phyloP scores from a whole-genome alignment of 2,113 vertebrate species.

The Crotalus viridis region DNA sequence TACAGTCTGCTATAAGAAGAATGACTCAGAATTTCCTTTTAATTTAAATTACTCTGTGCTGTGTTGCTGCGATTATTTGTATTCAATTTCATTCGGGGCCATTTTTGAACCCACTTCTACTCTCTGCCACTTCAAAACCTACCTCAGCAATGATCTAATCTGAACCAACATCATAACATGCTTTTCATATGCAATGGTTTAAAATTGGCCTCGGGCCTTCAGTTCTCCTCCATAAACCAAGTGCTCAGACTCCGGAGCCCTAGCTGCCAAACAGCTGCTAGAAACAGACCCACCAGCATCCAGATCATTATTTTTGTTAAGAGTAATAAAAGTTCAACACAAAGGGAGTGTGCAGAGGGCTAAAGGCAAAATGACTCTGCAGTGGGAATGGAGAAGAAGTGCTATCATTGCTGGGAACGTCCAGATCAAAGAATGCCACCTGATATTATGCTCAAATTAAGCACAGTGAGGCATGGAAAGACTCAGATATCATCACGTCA shows the following conservation, averaged over 20 bases:
- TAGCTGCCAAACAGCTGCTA: constrained; percentile 65
- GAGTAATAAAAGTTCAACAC: constrained; percentile 61
- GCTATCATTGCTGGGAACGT: neutral
- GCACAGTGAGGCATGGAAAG: neutral
- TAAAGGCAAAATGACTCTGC: constrained; percentile 46
- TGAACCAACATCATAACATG: constrained; percentile 62
- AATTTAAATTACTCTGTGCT: constrained; percentile 58
- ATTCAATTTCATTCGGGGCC: constrained; percentile 61
- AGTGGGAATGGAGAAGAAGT: neutral
- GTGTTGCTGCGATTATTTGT: constrained; percentile 60
- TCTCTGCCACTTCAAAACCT: neutral
- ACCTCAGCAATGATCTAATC: constrained; percentile 59
- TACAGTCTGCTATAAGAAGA: constrained; percentile 40
- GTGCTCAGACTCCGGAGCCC: constrained; percentile 35
- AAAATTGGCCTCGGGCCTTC: constrained; percentile 58
- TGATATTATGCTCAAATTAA: neutral
- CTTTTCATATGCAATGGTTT: constrained; percentile 64
- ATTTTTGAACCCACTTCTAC: constrained; percentile 31
- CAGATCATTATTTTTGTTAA: constrained; percentile 50
- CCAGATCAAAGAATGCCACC: constrained; percentile 2
- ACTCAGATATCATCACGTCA: neutral
- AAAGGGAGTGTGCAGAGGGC: constrained; percentile 34
- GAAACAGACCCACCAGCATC: constrained; percentile 19
- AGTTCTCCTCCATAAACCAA: constrained; percentile 50
- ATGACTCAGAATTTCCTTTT: constrained; percentile 55